Conservation (phyloP, 2,888 invertebrate genomes). For the Callyntrura guangdongensis region DNA sequence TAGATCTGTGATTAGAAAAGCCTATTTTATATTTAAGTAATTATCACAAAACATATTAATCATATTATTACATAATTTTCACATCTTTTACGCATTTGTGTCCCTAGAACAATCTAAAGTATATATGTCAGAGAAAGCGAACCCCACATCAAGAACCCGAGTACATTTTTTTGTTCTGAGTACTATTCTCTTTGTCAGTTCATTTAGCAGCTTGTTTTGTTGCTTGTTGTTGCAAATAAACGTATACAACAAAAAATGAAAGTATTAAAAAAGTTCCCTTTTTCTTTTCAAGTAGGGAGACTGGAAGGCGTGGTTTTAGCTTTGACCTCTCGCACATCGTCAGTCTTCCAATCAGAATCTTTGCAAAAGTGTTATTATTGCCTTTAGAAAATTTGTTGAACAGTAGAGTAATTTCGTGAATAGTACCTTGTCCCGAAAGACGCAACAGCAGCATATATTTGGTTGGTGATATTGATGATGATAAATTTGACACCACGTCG, state of each 20-base stretch:
- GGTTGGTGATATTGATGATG: conserved; percentile 27
- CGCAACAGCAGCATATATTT: too few relatives aligned
- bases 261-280: not conserved
- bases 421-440: too few relatives aligned
- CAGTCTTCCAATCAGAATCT: not conserved
- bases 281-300: not conserved
- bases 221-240: too few relatives aligned
- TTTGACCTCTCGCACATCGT: conserved; percentile 7
- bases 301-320: conserved; percentile 65
- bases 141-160: too few relatives aligned
- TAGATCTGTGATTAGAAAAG: not conserved
- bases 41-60: conserved; percentile 35
- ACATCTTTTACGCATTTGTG: too few relatives aligned
- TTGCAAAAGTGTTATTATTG: not conserved
- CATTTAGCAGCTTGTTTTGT: too few relatives aligned
- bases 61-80: conserved; percentile 17
- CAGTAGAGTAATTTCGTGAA: too few relatives aligned
- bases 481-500: conserved; percentile 41
- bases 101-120: too few relatives aligned
- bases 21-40: not conserved
- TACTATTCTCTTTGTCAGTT: too few relatives aligned
- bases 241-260: not conserved
- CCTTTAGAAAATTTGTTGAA: not conserved
- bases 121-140: too few relatives aligned
- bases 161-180: too few relatives aligned